These are phyloP conservation scores for Sinhomidia bicolor DNA, from an alignment of 2,888 invertebrate species.

Conservation along the genomic window DNA sequence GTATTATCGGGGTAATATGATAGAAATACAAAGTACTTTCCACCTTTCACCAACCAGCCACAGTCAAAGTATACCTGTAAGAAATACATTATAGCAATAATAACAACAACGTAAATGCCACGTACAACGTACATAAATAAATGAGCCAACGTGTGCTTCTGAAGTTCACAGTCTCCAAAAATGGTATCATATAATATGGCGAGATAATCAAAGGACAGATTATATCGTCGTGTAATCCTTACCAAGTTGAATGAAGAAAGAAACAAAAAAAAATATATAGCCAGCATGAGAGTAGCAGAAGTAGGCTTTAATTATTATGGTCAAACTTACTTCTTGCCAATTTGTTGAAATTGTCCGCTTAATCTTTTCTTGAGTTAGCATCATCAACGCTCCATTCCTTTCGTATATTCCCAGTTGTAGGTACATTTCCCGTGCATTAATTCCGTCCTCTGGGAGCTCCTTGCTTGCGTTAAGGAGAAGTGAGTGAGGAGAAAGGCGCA, in stretches of 20 bases:
- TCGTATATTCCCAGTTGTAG: constrained; percentile 70
- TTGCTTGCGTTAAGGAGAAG: constrained; percentile 38
- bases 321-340: constrained; percentile 71
- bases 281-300: too few species aligned
- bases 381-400: constrained; percentile 53
- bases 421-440: constrained; percentile 65
- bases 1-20: constrained; percentile 26
- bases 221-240: too few species aligned
- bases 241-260: too few species aligned
- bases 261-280: too few species aligned
- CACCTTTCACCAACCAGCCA: constrained; percentile 89
- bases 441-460: constrained; percentile 52
- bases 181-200: too few species aligned
- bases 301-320: constrained; percentile 44
- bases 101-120: too few species aligned
- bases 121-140: too few species aligned
- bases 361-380: constrained; percentile 68
- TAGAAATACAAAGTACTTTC: constrained; percentile 84
- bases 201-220: constrained; percentile 5
- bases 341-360: constrained; percentile 65
- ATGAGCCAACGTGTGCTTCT: too few species aligned
- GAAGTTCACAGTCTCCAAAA: too few species aligned
- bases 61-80: constrained; percentile 85
- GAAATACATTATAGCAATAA: too few species aligned
- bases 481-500: constrained; percentile 76